phyloP scores from a whole-genome alignment of 2,888 invertebrate species.

The Sympetrum striolatum region DNA sequence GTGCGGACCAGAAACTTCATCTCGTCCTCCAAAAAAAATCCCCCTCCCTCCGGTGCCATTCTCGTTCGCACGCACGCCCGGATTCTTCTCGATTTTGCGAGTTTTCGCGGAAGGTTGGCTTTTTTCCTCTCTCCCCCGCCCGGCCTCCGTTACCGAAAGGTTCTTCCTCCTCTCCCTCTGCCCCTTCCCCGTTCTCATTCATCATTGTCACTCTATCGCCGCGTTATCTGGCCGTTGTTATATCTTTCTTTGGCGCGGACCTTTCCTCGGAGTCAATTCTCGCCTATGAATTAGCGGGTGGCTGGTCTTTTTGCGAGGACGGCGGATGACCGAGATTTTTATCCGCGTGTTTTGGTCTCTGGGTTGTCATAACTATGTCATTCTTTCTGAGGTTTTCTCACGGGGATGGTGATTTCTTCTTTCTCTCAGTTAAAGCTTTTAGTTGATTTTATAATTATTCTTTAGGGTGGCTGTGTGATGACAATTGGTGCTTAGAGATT shows the following conservation, averaged over 20 bases:
- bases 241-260: background rate
- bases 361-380: background rate
- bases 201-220: slow-evolving; percentile 35
- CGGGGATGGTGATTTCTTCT: background rate
- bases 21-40: background rate
- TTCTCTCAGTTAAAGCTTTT: background rate
- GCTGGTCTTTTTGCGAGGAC: background rate
- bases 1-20: slow-evolving; percentile 19
- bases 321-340: background rate
- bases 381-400: background rate
- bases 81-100: slow-evolving; percentile 9
- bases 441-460: too few relatives aligned
- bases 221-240: slow-evolving; percentile 15
- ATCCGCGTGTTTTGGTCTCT: too few relatives aligned
- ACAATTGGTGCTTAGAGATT: too few relatives aligned
- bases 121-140: background rate
- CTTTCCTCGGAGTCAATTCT: background rate
- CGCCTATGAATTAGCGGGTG: slow-evolving; percentile 10
- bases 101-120: background rate
- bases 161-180: background rate
- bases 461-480: too few relatives aligned
- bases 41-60: slow-evolving; percentile 44
- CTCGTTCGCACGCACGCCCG: slow-evolving; percentile 1
- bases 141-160: background rate
- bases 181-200: background rate